Conservation (phyloP, 2,113 vertebrate species). For the Carollia perspicillata region DNA sequence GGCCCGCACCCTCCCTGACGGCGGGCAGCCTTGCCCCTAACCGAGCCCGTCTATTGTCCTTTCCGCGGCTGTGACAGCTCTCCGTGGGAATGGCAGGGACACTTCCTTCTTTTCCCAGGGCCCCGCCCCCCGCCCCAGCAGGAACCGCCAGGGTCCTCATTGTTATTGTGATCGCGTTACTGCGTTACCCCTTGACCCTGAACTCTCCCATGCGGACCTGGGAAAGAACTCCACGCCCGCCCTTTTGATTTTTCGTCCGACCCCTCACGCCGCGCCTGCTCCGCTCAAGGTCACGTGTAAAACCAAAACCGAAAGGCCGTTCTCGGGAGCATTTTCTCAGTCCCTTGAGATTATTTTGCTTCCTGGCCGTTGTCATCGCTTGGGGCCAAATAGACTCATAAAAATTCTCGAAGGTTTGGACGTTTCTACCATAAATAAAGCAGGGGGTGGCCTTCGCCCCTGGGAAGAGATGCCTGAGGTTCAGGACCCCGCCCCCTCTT, state of each 20-base stretch:
- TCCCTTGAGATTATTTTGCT: background rate
- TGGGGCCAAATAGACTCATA: background rate
- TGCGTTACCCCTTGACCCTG: too few relatives aligned
- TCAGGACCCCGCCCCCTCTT: background rate
- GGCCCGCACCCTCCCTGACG: background rate
- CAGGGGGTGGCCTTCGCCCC: rapidly evolving
- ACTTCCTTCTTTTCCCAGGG: background rate
- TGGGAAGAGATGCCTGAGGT: background rate
- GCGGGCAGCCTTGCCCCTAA: background rate
- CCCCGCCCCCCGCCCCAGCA: background rate
- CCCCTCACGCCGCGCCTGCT: background rate
- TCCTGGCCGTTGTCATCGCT: background rate
- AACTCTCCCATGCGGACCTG: background rate
- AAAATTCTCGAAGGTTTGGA: background rate
- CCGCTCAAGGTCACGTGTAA: background rate
- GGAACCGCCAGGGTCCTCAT: background rate
- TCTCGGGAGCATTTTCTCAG: background rate
- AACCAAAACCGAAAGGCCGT: background rate
- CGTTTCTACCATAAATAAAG: background rate
- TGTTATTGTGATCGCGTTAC: background rate
- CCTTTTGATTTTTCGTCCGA: background rate
- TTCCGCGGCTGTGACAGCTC: background rate
- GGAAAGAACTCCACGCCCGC: background rate
- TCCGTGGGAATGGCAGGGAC: background rate
- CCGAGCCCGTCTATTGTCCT: too few relatives aligned